A percentile compares a stretch with the other conserved stretches of the same genome.
phyloP scores from a whole-genome alignment of 2,888 invertebrate species.

The Bellardia pandia region DNA sequence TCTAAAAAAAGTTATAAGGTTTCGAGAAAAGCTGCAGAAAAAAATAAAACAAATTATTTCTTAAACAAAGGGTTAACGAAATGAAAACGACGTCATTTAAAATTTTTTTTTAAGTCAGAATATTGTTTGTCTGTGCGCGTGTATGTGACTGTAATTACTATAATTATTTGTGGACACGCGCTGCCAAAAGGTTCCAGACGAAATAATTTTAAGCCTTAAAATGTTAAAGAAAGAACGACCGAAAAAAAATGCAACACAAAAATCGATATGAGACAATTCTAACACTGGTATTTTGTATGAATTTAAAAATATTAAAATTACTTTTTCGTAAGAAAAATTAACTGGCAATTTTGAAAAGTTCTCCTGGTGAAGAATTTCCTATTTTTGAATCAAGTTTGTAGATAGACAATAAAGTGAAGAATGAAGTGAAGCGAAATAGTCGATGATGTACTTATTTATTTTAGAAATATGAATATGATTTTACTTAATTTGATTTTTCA shows the following conservation, averaged over 20 bases:
- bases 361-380: too few relatives aligned
- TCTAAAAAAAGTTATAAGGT: conserved; percentile 8
- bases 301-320: conserved; percentile 44
- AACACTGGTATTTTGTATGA: conserved; percentile 9
- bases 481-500: too few relatives aligned
- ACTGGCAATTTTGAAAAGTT: too few relatives aligned
- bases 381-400: too few relatives aligned
- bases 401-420: too few relatives aligned
- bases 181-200: conserved; percentile 30
- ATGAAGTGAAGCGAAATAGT: too few relatives aligned
- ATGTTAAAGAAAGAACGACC: neutral
- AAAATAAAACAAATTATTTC: neutral
- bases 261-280: conserved; percentile 41
- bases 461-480: too few relatives aligned
- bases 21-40: conserved; percentile 3
- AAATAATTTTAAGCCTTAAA: conserved; percentile 22
- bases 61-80: conserved; percentile 28
- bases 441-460: too few relatives aligned
- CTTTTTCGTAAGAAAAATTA: neutral
- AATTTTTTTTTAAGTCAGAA: neutral
- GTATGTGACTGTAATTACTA: conserved; percentile 36
- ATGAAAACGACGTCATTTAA: conserved; percentile 23
- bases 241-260: neutral
- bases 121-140: neutral
- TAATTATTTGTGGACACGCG: conserved; percentile 38